Evolutionary conservation across 2,113 vertebrate species (phyloP).

Genomic region (Phalacrocorax aristotelis): DNA sequence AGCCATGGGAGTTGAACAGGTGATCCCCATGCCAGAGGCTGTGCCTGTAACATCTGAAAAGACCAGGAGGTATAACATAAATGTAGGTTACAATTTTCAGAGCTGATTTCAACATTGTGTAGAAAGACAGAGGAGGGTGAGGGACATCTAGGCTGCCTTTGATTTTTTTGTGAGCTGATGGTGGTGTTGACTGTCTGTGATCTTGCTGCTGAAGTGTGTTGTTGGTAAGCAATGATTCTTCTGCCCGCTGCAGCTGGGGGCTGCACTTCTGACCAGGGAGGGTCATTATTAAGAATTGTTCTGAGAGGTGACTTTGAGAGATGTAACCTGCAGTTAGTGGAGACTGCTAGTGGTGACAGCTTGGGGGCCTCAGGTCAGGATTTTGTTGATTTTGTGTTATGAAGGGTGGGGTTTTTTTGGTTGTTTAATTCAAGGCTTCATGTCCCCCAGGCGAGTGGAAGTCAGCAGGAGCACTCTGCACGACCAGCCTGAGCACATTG

Average conservation of each 20-base stretch:
- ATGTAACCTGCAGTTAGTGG: background rate
- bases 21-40: background rate
- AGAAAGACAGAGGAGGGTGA: background rate
- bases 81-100: background rate
- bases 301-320: background rate
- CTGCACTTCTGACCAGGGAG: background rate
- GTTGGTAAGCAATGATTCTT: background rate
- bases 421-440: background rate
- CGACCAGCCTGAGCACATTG: accelerated
- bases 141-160: background rate
- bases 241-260: background rate
- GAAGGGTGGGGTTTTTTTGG: background rate
- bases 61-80: background rate
- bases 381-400: background rate
- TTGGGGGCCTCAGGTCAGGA: background rate
- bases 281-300: background rate
- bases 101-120: background rate
- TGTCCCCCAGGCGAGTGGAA: background rate
- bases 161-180: background rate
- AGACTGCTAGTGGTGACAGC: background rate
- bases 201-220: background rate
- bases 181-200: background rate
- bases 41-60: background rate
- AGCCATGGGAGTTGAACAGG: background rate
- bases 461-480: background rate